Conservation (phyloP, 2,113 vertebrate genomes). For the Pteronura brasiliensis region DNA sequence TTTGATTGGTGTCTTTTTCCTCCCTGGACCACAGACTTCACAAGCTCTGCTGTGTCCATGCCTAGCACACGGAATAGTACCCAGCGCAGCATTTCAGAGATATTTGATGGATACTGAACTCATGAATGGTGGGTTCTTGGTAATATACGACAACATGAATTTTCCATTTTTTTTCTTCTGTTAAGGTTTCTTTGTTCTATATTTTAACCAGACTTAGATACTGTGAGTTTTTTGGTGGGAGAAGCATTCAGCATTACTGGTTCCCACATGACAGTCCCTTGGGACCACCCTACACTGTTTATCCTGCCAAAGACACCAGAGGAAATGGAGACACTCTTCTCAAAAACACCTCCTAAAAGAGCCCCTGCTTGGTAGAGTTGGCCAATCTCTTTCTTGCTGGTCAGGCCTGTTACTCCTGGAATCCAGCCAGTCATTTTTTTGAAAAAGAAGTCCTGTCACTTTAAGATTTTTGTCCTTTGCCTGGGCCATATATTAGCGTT, state of each 20-base stretch:
- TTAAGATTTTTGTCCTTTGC: slow-evolving; percentile 72
- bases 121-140: not conserved
- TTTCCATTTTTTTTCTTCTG: not conserved
- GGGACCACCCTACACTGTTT: slow-evolving; percentile 38
- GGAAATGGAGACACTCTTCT: slow-evolving; percentile 30
- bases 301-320: not conserved
- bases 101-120: not conserved
- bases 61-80: not conserved
- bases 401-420: slow-evolving; percentile 1
- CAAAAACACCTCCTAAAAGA: slow-evolving; percentile 33
- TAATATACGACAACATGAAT: not conserved
- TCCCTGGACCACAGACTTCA: not conserved
- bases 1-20: not conserved
- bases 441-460: slow-evolving; percentile 70
- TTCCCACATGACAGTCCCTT: not conserved
- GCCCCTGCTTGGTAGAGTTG: not conserved
- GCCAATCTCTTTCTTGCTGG: not conserved
- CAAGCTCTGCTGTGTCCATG: not conserved
- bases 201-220: slow-evolving; percentile 5
- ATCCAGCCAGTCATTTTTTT: slow-evolving; percentile 1
- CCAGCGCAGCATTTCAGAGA: not conserved
- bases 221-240: not conserved
- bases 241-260: not conserved
- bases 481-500: slow-evolving; percentile 88
- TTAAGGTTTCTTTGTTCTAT: not conserved